These are phyloP conservation scores for Zophobas morio DNA, from an alignment of 1,140 invertebrate genomes.

Conservation along the genomic window DNA sequence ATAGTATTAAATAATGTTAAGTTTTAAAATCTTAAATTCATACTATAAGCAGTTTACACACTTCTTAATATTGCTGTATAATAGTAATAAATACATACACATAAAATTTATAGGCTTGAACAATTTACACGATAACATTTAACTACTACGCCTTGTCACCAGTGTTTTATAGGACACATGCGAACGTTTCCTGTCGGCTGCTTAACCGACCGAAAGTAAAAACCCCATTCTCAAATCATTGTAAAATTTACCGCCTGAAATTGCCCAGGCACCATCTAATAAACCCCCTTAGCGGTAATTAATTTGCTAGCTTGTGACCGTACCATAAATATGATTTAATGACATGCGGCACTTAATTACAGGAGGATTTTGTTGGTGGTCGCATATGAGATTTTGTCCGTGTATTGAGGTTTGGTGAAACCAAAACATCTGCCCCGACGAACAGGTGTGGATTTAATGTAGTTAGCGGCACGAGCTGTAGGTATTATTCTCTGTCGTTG, in stretches of 20 bases:
- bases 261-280: not conserved
- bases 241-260: not conserved
- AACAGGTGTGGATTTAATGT: constrained; percentile 35
- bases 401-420: constrained; percentile 29
- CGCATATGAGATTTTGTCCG: constrained; percentile 20
- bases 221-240: not conserved
- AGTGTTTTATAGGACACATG: no score
- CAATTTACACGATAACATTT: no score
- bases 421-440: constrained; percentile 28
- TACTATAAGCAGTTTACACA: no score
- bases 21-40: no score
- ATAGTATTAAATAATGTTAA: no score
- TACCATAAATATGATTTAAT: constrained; percentile 33
- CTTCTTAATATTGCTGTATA: no score
- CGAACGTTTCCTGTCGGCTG: no score
- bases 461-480: constrained; percentile 32
- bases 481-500: constrained; percentile 34
- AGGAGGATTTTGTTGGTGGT: constrained; percentile 19
- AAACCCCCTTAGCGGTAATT: constrained; percentile 25
- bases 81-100: no score
- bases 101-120: no score
- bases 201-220: no score
- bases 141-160: no score
- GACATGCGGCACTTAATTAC: constrained; percentile 16
- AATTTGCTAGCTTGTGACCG: constrained; percentile 20